Percentiles rank a stretch among this genome's conserved stretches.
phyloP scores from a whole-genome alignment of 2,888 invertebrate species.

The Dolichopus griseipennis region DNA sequence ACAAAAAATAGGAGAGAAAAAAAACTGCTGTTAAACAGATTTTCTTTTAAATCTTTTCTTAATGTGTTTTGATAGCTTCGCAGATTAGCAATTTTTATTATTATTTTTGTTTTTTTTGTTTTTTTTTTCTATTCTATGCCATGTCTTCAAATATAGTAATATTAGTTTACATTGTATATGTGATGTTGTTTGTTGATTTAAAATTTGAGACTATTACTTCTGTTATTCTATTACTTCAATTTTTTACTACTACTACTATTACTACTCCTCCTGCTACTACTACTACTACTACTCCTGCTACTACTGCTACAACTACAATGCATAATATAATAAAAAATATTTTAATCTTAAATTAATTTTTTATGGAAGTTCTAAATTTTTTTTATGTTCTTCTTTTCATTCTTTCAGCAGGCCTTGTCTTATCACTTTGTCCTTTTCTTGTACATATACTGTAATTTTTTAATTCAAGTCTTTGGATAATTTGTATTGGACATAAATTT shows the following conservation, averaged over 20 bases:
- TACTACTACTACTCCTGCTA: too few species aligned
- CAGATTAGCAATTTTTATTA: slow-evolving; percentile 4
- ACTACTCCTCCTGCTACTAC: not conserved
- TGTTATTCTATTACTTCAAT: too few species aligned
- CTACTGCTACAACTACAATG: not conserved
- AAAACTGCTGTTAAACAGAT: not conserved
- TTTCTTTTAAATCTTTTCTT: slow-evolving; percentile 2
- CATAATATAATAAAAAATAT: not conserved
- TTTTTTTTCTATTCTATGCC: not conserved
- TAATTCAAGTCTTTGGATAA: not conserved
- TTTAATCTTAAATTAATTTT: slow-evolving; percentile 1
- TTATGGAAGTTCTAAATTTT: not conserved
- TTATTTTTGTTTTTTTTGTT: not conserved
- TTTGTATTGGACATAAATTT: slow-evolving; percentile 2
- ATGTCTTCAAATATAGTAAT: too few species aligned
- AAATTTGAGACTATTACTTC: not conserved
- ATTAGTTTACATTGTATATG: too few species aligned
- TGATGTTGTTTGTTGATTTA: too few species aligned
- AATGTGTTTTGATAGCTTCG: slow-evolving; percentile 1
- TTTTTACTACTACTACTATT: not conserved
- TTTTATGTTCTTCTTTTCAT: not conserved
- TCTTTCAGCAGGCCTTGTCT: not conserved
- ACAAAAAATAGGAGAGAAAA: not conserved
- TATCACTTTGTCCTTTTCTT: not conserved
- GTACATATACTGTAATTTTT: not conserved